Conservation (phyloP, 2,797 vertebrate genomes). For the Setipinna tenuifilis region DNA sequence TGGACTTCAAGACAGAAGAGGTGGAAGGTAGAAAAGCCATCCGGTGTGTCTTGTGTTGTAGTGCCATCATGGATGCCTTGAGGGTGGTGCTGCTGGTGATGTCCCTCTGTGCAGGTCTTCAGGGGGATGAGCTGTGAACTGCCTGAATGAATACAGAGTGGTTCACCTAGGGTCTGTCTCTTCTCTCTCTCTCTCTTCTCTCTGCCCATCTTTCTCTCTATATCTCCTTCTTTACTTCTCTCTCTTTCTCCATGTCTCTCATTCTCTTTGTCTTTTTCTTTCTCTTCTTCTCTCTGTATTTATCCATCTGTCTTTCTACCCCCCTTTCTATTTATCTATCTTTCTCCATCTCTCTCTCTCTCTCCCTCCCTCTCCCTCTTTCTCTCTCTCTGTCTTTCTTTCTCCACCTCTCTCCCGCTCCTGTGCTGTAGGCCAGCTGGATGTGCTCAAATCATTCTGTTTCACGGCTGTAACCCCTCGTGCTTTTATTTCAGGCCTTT, state of each 20-base stretch:
- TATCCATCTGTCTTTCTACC: background rate
- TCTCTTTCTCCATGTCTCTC: background rate
- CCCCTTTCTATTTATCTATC: background rate
- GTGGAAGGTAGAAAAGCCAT: too few species aligned
- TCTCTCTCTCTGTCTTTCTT: background rate
- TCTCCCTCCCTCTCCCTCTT: background rate
- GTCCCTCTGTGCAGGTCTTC: background rate
- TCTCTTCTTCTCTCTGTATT: background rate
- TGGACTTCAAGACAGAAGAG: too few species aligned
- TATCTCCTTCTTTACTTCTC: background rate
- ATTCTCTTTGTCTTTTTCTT: background rate
- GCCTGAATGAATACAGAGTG: background rate
- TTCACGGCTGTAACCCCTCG: slow-evolving; percentile 63
- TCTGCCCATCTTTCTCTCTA: too few species aligned
- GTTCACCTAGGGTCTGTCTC: background rate
- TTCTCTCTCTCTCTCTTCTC: too few species aligned
- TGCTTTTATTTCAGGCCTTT: slow-evolving; percentile 70
- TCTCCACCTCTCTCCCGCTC: background rate
- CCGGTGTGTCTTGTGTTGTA: background rate
- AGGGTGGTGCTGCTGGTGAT: background rate
- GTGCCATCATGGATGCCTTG: background rate
- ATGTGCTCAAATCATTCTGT: slow-evolving; percentile 65
- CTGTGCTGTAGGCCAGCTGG: slow-evolving; percentile 62
- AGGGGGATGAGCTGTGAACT: background rate
- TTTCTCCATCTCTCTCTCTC: background rate